A percentile compares a stretch with the other conserved stretches of the same genome.
These are phyloP conservation scores for Rhagonycha lutea DNA, from an alignment of 2,888 invertebrate species.

Conservation along the genomic window DNA sequence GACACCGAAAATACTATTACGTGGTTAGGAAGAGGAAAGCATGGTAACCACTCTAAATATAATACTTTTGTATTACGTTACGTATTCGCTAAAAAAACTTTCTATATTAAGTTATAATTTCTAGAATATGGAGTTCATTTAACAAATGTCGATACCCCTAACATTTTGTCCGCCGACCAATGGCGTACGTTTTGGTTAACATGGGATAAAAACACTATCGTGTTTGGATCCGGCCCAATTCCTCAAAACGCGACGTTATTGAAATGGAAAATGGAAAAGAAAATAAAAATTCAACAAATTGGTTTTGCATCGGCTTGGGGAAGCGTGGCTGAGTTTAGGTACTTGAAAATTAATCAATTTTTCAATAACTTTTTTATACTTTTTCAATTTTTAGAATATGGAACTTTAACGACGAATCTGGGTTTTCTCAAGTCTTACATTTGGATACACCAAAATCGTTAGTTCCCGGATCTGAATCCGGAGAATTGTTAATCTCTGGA, in stretches of 20 bases:
- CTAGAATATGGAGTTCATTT: conserved; percentile 67
- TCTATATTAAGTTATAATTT: conserved; percentile 30
- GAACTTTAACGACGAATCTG: conserved; percentile 73
- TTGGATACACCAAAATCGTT: conserved; percentile 67
- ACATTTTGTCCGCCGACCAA: conserved; percentile 60
- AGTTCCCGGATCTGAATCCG: conserved; percentile 68
- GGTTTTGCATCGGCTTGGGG: conserved; percentile 70
- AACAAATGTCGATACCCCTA: conserved; percentile 62
- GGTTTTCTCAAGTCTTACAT: conserved; percentile 70
- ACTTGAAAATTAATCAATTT: conserved; percentile 11
- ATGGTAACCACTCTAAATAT: conserved; percentile 56
- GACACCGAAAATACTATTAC: conserved; percentile 61
- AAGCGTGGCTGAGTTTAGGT: conserved; percentile 68
- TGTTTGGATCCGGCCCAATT: conserved; percentile 63
- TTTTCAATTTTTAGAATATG: conserved; percentile 62
- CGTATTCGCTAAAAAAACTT: neutral
- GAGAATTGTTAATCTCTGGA: conserved; percentile 64
- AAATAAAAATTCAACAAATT: conserved; percentile 64
- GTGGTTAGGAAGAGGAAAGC: conserved; percentile 69
- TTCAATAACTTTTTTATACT: neutral
- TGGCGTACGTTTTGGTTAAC: conserved; percentile 72
- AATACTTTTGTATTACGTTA: neutral
- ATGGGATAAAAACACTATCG: conserved; percentile 65
- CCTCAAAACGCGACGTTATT: conserved; percentile 62
- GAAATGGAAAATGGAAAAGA: conserved; percentile 64